Conservation (phyloP, 1,140 invertebrate species). For the Drosophila baimaii region DNA sequence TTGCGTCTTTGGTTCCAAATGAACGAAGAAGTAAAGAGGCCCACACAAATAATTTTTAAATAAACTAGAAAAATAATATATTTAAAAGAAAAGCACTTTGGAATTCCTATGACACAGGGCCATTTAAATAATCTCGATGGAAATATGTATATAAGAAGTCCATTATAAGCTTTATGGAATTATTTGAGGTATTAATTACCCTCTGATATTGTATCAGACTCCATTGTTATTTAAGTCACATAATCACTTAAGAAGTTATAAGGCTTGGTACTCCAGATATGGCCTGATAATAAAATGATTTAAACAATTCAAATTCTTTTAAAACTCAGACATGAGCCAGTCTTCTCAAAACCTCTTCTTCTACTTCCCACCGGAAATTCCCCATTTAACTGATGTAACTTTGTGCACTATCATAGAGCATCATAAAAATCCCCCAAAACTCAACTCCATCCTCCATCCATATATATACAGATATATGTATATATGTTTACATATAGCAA, state of each 20-base stretch:
- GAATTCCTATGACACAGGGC: not conserved
- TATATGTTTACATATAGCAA: conserved; percentile 30
- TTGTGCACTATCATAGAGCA: conserved; percentile 7
- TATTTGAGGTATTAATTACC: conserved; percentile 2
- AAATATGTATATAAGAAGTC: not conserved
- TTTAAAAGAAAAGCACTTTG: not conserved
- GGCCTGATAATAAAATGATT: conserved; percentile 2
- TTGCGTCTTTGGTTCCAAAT: conserved; percentile 4
- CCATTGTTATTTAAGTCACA: conserved; percentile 6
- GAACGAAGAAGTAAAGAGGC: conserved; percentile 49
- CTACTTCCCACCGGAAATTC: conserved; percentile 5
- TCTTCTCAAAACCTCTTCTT: not conserved
- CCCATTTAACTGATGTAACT: not conserved
- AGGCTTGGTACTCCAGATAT: not conserved
- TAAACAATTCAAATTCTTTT: not conserved
- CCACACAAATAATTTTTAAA: conserved; percentile 36
- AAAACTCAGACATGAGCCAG: no score
- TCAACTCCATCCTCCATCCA: conserved; percentile 7
- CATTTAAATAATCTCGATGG: conserved; percentile 9
- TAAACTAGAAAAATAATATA: conserved; percentile 14
- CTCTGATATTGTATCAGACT: not conserved
- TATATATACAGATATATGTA: not conserved
- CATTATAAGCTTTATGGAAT: not conserved
- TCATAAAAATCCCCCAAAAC: conserved; percentile 2
- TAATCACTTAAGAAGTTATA: conserved; percentile 3